Conservation (phyloP, 1,140 invertebrate genomes). For the Hylyphantes graminicola region DNA sequence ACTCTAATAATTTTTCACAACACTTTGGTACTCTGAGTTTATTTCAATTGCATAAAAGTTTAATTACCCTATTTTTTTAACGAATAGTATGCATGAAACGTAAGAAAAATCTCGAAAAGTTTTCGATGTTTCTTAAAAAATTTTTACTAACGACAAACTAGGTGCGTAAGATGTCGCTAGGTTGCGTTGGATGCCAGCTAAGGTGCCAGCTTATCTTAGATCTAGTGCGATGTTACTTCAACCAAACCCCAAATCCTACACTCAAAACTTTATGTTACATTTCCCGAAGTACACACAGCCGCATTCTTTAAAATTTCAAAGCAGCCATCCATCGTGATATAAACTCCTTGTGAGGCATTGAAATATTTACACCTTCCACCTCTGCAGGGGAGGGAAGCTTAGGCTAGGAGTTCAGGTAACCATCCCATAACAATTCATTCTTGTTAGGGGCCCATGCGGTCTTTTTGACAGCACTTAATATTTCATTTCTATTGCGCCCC, state of each 20-base stretch:
- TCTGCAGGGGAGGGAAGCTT: not conserved
- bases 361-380: not conserved
- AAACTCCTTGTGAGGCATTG: not conserved
- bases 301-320: not conserved
- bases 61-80: no score
- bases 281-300: not conserved
- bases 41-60: no score
- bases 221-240: no score
- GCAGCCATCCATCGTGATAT: not conserved
- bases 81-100: no score
- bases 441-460: constrained; percentile 10
- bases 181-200: no score
- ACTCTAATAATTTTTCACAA: no score
- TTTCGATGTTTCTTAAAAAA: no score
- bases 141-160: no score
- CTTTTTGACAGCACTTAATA: constrained; percentile 29
- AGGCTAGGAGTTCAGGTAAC: constrained; percentile 1
- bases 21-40: no score
- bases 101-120: no score
- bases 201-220: no score
- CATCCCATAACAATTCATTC: constrained; percentile 48
- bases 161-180: no score
- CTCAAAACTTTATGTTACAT: not conserved
- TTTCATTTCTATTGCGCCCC: constrained; percentile 13
- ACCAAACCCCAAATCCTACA: not conserved